These are phyloP conservation scores for Solenopsis fugax DNA, from an alignment of 1,140 invertebrate species.

Conservation along the genomic window DNA sequence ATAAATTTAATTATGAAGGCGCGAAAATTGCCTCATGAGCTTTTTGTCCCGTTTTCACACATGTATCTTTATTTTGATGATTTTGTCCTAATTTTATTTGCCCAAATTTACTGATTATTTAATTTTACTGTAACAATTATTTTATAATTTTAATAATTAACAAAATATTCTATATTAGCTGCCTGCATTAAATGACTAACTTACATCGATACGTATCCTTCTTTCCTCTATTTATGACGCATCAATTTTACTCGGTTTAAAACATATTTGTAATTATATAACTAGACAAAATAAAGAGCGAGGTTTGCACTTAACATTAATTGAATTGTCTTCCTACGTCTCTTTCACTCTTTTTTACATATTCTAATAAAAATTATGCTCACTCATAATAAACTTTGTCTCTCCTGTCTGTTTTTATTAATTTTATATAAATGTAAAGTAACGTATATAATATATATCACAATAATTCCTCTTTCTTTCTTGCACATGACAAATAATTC, in stretches of 20 bases:
- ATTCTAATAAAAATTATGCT: constrained; percentile 48
- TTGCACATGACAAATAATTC: constrained; percentile 5
- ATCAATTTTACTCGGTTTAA: not conserved
- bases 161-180: constrained; percentile 20
- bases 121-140: constrained; percentile 10
- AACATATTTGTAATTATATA: constrained; percentile 10
- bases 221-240: not conserved
- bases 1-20: constrained; percentile 14
- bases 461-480: constrained; percentile 35
- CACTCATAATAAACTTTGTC: constrained; percentile 16
- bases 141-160: constrained; percentile 20
- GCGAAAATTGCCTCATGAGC: not conserved
- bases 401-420: not conserved
- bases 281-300: constrained; percentile 36
- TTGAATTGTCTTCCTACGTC: not conserved
- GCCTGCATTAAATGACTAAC: constrained; percentile 30
- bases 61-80: not conserved
- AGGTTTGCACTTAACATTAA: constrained; percentile 32
- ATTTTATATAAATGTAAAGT: constrained; percentile 43
- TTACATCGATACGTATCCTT: not conserved
- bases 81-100: constrained; percentile 17
- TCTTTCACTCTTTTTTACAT: constrained; percentile 7
- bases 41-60: not conserved
- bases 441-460: constrained; percentile 48
- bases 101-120: constrained; percentile 27